Evolutionary conservation across 2,888 invertebrate species (phyloP).

Genomic region (Pristionchus fissidentatus): DNA sequence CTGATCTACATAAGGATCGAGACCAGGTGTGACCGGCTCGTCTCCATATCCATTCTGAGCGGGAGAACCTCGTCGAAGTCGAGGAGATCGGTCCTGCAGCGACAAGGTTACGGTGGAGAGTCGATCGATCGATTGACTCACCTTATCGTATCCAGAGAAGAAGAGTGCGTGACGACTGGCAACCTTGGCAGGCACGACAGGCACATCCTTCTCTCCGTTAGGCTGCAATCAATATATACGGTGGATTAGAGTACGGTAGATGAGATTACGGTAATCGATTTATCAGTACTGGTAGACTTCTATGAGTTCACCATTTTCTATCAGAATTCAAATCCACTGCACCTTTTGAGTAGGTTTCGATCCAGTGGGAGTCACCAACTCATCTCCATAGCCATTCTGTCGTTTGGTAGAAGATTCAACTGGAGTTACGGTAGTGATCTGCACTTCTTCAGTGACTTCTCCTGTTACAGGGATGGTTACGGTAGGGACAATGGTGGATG

Average conservation of each 20-base stretch:
- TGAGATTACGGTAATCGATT: too few relatives aligned
- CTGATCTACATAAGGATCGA: not conserved
- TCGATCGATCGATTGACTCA: not conserved
- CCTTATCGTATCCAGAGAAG: conserved; percentile 41
- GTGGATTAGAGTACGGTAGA: too few relatives aligned
- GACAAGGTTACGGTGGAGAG: conserved; percentile 28
- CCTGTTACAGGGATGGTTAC: not conserved
- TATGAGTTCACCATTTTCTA: too few relatives aligned
- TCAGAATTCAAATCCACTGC: not conserved
- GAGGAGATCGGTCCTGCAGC: not conserved
- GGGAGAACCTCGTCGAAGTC: not conserved
- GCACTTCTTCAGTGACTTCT: not conserved
- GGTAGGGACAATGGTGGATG: not conserved
- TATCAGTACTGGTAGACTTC: too few relatives aligned
- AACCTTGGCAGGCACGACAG: not conserved
- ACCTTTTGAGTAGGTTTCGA: not conserved
- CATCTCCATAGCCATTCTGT: conserved; percentile 34
- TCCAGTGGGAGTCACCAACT: not conserved
- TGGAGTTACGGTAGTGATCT: not conserved
- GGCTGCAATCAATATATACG: too few relatives aligned
- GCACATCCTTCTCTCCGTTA: not conserved
- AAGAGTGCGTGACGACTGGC: conserved; percentile 26
- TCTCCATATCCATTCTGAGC: conserved; percentile 42
- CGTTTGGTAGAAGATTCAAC: too few relatives aligned
- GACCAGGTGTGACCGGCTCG: conserved; percentile 19